Base-by-base conservation (phyloP, 1,140 invertebrate genomes). In the Diorhabda carinulata region DNA sequence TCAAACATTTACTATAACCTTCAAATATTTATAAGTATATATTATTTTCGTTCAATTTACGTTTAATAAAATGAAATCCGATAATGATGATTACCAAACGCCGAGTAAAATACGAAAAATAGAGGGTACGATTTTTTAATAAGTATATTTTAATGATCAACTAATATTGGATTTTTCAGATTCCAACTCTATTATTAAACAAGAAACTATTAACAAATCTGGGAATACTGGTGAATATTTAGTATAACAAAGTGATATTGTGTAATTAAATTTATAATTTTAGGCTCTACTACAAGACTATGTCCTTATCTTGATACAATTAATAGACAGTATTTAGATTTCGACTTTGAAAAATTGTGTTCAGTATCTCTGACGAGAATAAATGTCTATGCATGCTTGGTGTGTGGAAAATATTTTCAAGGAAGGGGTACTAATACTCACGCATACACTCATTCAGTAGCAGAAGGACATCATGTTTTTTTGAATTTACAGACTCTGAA, bases 321-420 rank as follows among this genome's bases (percentile, higher is more conserved):
- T 59, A 98, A 98, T 82, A 87, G 96, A 62, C 95, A 97, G 80
- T 90, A 98, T 73, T 83, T 99, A 62, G 98, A 99, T 84, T 99
- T 99, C 87, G 98, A 99, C 85, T 99, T 99, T 87, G 98, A 99
- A 82, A 99, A 99, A 82, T 83, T 99, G 3, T 99, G 98, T 81
- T 99, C 97, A 2, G 91, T 99, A 40, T 98, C 97, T 3, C 82
- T 99, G 57, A 98, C 97, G 0, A 91, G 98, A 79, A 97, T 99
- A 65, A 99, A 99, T 87, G 97, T 99, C 41, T 99, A 99, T 83
- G 98, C 97, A n/a, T 99, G 98, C 81, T 85, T 99, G 45, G 96
- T 99, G 2, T 99, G 98, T 83, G 98, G 98, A 40, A 99, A 99
- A 85, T 99, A 99, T 82, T 99, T 99, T 80, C 98, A 91, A 92